Evolutionary conservation across 2,888 invertebrate genomes (phyloP).

Genomic region (Drosophila gaucha): DNA sequence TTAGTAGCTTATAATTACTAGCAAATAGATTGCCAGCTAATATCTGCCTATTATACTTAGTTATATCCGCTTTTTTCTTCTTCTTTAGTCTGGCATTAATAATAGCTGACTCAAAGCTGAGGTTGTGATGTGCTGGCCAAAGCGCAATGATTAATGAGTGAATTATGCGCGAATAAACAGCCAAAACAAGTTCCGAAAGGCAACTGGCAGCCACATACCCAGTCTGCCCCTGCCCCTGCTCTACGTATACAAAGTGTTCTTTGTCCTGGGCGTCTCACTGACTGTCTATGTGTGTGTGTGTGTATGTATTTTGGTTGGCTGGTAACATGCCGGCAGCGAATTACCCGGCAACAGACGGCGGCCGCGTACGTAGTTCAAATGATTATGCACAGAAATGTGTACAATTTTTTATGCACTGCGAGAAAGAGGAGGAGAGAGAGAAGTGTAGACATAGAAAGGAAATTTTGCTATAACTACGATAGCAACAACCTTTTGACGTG

Average conservation of each 20-base stretch:
- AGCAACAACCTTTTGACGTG: conserved; percentile 57
- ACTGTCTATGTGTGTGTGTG: not conserved
- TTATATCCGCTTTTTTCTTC: conserved; percentile 55
- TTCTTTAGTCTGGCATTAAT: conserved; percentile 19
- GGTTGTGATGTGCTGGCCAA: conserved; percentile 70
- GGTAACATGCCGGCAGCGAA: conserved; percentile 80
- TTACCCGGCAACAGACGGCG: conserved; percentile 69
- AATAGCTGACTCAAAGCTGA: conserved; percentile 44
- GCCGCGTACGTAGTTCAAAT: conserved; percentile 70
- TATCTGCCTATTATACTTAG: conserved; percentile 15
- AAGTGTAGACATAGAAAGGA: conserved; percentile 21
- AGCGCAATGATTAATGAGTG: conserved; percentile 80
- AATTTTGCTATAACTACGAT: conserved; percentile 50
- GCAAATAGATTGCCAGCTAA: conserved; percentile 8
- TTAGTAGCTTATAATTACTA: conserved; percentile 17
- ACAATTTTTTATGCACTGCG: conserved; percentile 53
- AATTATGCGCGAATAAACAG: conserved; percentile 82
- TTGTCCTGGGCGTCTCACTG: conserved; percentile 63
- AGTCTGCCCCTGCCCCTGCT: not conserved
- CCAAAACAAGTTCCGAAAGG: conserved; percentile 67
- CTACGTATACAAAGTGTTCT: conserved; percentile 61
- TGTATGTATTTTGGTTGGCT: conserved; percentile 55
- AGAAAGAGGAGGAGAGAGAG: not conserved
- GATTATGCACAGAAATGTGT: conserved; percentile 79
- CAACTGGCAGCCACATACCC: conserved; percentile 23